Percentiles rank a stretch among this genome's conserved stretches.
Evolutionary conservation across 2,797 vertebrate genomes (phyloP).

Genomic region (Pseudochromis fuscus): DNA sequence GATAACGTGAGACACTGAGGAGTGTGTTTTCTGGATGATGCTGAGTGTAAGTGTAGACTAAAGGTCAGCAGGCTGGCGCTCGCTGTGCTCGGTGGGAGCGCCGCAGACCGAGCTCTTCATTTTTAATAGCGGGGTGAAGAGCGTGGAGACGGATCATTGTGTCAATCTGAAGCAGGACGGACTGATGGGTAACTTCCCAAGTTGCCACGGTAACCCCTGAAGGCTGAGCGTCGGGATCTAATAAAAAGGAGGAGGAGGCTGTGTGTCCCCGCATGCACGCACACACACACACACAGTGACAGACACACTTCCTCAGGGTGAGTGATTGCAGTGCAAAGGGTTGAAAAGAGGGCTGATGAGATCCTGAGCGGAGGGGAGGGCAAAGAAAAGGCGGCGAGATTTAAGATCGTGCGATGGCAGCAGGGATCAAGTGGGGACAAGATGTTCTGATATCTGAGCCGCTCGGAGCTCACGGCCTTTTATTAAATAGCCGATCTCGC

Average conservation of each 20-base stretch:
- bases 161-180: slow-evolving; percentile 49
- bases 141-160: slow-evolving; percentile 32
- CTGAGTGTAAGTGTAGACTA: slow-evolving; percentile 28
- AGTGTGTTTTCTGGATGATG: slow-evolving; percentile 17
- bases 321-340: slow-evolving; percentile 68
- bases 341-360: slow-evolving; percentile 67
- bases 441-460: slow-evolving; percentile 41
- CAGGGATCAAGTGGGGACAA: slow-evolving; percentile 63
- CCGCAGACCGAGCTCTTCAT: slow-evolving; percentile 42
- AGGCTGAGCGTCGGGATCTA: slow-evolving; percentile 51
- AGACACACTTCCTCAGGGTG: slow-evolving; percentile 51
- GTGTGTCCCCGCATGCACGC: slow-evolving; percentile 53
- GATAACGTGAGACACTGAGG: background rate
- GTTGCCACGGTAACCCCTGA: slow-evolving; percentile 72
- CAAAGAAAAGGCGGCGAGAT: slow-evolving; percentile 27
- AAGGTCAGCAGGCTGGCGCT: slow-evolving; percentile 54
- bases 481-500: slow-evolving; percentile 35
- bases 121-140: slow-evolving; percentile 47
- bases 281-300: slow-evolving; percentile 33
- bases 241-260: slow-evolving; percentile 46
- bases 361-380: slow-evolving; percentile 52
- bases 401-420: slow-evolving; percentile 49
- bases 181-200: slow-evolving; percentile 46
- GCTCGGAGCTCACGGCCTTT: slow-evolving; percentile 4
- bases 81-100: slow-evolving; percentile 28